phyloP scores from a whole-genome alignment of 2,113 vertebrate genomes.

The Prunella fulvescens region DNA sequence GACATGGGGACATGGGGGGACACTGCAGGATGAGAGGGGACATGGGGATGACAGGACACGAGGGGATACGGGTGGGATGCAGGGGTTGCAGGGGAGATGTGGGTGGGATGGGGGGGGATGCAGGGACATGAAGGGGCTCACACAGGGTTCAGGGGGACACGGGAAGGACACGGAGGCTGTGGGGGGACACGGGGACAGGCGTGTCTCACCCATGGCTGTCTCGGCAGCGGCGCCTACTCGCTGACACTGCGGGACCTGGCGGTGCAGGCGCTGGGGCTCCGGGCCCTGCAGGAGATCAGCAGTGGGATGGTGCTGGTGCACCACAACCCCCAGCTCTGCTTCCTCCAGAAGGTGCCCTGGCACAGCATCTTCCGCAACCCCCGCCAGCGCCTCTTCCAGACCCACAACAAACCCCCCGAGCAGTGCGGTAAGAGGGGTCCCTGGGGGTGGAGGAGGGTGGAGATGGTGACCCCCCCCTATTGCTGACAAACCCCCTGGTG shows the following conservation, averaged over 20 bases:
- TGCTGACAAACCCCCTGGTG: background rate
- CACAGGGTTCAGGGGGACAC: fast-evolving
- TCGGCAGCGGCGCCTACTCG: conserved; percentile 87
- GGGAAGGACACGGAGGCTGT: fast-evolving
- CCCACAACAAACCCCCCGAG: conserved; percentile 75
- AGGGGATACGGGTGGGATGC: background rate
- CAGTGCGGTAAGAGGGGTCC: conserved; percentile 75
- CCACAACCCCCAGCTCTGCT: conserved; percentile 87
- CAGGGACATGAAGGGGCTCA: background rate
- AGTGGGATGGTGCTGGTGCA: conserved; percentile 89
- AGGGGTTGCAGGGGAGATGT: no score
- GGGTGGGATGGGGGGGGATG: background rate
- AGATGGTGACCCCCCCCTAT: fast-evolving
- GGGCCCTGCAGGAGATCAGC: conserved; percentile 86
- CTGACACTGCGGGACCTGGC: conserved; percentile 83
- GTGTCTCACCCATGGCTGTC: background rate
- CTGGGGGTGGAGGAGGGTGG: fast-evolving
- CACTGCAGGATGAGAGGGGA: background rate
- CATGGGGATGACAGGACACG: background rate
- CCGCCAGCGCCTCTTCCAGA: conserved; percentile 81
- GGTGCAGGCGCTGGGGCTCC: conserved; percentile 85
- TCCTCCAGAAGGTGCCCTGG: conserved; percentile 85
- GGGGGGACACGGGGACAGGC: background rate
- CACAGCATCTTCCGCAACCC: conserved; percentile 79
- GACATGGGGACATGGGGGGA: no score